Percentiles rank a stretch among this genome's conserved stretches.
Conservation (phyloP, 2,797 vertebrate species). For the Ambastaia sidthimunki region DNA sequence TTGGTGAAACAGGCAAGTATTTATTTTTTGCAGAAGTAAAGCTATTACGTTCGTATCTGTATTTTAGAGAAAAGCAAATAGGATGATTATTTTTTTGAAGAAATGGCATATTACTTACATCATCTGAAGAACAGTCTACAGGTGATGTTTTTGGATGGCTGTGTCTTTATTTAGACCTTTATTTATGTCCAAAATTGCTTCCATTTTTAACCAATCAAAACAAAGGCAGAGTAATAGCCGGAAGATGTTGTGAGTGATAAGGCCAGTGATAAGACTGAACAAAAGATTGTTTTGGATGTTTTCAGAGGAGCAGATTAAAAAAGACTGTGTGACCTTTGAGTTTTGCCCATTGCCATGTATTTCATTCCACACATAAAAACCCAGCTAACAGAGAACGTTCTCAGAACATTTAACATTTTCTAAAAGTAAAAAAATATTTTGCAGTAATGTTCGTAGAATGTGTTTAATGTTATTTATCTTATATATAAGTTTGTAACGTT, state of each 20-base stretch:
- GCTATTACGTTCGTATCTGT: slow-evolving; percentile 68
- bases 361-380: background rate
- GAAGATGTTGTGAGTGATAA: too few species aligned
- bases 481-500: too few species aligned
- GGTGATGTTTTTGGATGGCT: slow-evolving; percentile 67
- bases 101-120: slow-evolving; percentile 75
- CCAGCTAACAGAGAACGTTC: too few species aligned
- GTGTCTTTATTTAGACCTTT: slow-evolving; percentile 61
- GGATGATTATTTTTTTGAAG: slow-evolving; percentile 73
- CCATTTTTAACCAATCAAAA: slow-evolving; percentile 84
- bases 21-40: slow-evolving; percentile 69
- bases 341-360: background rate
- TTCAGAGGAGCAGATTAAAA: slow-evolving; percentile 49
- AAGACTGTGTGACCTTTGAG: background rate
- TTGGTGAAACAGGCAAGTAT: slow-evolving; percentile 63
- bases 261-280: slow-evolving; percentile 60
- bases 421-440: too few species aligned
- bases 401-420: too few species aligned
- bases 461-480: too few species aligned
- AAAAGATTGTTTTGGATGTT: slow-evolving; percentile 27
- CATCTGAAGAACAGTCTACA: slow-evolving; percentile 67
- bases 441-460: too few species aligned
- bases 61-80: slow-evolving; percentile 69
- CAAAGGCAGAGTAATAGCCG: slow-evolving; percentile 74
- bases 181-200: slow-evolving; percentile 77